These are phyloP conservation scores for Aotus griseimembra DNA, from an alignment of 2,797 vertebrate species.

Conservation along the genomic window DNA sequence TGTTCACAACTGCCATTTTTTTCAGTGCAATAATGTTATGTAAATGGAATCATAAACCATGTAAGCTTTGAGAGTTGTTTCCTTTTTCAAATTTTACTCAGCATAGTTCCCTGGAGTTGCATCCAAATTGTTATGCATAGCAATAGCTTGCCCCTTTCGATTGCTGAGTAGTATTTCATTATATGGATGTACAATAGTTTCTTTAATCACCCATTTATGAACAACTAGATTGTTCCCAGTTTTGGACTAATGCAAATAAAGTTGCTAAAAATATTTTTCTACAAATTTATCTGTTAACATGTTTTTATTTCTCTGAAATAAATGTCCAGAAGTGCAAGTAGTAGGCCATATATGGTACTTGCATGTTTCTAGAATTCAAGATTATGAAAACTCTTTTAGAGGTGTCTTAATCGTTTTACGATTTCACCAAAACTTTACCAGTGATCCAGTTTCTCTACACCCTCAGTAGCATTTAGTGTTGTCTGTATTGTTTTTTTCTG, in stretches of 20 bases:
- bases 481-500: not conserved
- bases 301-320: not conserved
- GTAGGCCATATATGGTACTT: not conserved
- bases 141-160: not conserved
- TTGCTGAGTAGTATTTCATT: not conserved
- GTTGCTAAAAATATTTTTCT: not conserved
- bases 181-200: not conserved
- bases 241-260: not conserved
- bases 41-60: not conserved
- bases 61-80: not conserved
- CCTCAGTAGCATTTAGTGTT: not conserved
- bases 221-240: not conserved
- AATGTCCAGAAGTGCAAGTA: not conserved
- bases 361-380: not conserved
- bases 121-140: not conserved
- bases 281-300: not conserved
- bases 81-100: not conserved
- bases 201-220: not conserved
- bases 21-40: not conserved
- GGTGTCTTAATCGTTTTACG: not conserved
- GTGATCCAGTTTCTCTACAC: not conserved
- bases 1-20: not conserved
- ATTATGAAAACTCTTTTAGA: not conserved
- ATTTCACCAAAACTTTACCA: not conserved
- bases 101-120: not conserved